These are phyloP conservation scores for Dunckerocampus dactyliophorus DNA, from an alignment of 2,113 vertebrate species.

Conservation along the genomic window DNA sequence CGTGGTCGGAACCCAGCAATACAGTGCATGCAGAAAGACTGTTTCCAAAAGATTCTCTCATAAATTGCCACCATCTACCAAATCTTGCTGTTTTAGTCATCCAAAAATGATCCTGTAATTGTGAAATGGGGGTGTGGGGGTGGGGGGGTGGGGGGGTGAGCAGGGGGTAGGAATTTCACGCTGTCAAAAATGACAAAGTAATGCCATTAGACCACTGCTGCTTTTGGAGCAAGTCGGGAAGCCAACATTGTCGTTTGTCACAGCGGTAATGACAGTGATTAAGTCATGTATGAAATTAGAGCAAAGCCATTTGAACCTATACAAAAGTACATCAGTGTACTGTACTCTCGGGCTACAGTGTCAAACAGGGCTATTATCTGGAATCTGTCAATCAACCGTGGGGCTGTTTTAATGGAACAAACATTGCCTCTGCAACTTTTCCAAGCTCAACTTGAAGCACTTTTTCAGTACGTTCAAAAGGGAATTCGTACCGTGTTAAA, in stretches of 20 bases:
- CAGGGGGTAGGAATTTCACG: neutral
- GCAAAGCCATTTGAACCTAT: neutral
- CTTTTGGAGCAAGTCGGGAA: constrained; percentile 16
- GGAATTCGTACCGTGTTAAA: too few species aligned
- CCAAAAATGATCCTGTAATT: constrained; percentile 1
- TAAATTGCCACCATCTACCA: neutral
- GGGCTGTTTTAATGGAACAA: too few species aligned
- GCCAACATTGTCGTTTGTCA: constrained; percentile 22
- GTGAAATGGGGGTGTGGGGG: neutral
- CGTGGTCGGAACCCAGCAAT: too few species aligned
- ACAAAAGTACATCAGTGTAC: too few species aligned
- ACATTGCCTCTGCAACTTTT: too few species aligned
- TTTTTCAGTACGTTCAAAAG: too few species aligned
- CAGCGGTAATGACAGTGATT: constrained; percentile 16
- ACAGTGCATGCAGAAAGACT: too few species aligned
- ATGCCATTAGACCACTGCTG: constrained; percentile 10
- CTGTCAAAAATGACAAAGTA: constrained; percentile 28
- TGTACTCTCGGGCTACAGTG: neutral
- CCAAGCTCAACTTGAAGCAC: too few species aligned
- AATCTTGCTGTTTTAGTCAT: neutral
- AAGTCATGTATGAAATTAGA: constrained; percentile 2
- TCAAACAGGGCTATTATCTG: neutral
- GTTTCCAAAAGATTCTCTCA: too few species aligned
- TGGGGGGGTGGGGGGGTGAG: neutral
- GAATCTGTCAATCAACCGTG: neutral